Base-by-base conservation (phyloP, 2,888 invertebrate species). In the Drosophila nr. medialis region DNA sequence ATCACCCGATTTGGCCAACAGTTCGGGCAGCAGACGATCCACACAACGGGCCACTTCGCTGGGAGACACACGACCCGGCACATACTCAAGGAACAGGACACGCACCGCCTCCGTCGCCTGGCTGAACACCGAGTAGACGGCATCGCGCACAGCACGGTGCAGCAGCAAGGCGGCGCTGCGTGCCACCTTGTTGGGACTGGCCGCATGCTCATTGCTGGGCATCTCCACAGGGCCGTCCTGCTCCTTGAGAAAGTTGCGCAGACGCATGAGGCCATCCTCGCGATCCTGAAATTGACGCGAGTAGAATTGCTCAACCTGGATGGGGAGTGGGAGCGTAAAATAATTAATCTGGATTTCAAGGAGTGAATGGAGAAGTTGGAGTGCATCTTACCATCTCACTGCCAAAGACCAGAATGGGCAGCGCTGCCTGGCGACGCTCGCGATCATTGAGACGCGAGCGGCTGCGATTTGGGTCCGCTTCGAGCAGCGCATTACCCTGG, bases 391-490 rank as follows among this genome's bases (percentile, higher is more conserved):
- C 98, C 93, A 98, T 93, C 60, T 97, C 96, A 92, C 96, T 96
- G 67, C 98, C 98, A 93, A 98, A 98, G 49, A 98, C 97, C 63
- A 98, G 94, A 88, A 98, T 98, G 0, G 98, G 97, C 69, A 98
- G 92, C 0, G 98, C 97, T 0, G 98, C 98, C 92, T 98, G 92
- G 88, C 97, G 96, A 87, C 96, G 95, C 92, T 97, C 97, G 61
- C 97, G 93, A 89, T 97, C 97, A 69, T 96, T 97, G 89, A 93
- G 94, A 93, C 81, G 95, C 94, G 81, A 94, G 91, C 88, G 93
- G 86, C 93, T 94, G 90, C 85, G 92, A 84, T 92, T 92, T 2
- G 92, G 91, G 83, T 93, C 93, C 83, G 92, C 95, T 1, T 94
- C 93, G 59, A 93, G 93, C 66, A 93, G 83, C 38, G 93, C 93